Percentiles rank a stretch among this genome's conserved stretches.
Evolutionary conservation across 2,113 vertebrate species (phyloP).

Genomic region (Syngnathus typhle): DNA sequence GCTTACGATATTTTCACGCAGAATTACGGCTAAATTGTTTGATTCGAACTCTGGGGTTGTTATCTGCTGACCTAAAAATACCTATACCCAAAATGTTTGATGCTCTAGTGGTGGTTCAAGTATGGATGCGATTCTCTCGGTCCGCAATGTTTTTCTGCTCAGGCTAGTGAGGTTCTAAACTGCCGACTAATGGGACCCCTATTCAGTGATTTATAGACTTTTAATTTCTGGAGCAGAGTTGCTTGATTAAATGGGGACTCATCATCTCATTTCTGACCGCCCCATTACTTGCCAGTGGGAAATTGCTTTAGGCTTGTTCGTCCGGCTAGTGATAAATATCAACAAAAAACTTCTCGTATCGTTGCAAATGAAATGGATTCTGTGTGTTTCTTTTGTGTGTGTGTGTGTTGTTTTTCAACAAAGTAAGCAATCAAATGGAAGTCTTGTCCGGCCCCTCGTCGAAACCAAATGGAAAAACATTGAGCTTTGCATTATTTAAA

Average conservation of each 20-base stretch:
- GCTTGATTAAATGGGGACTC: neutral
- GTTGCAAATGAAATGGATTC: neutral
- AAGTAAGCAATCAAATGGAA: constrained; percentile 6
- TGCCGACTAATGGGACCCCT: neutral
- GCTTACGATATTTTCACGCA: no score
- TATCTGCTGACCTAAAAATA: no score
- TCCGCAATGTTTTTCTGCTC: neutral
- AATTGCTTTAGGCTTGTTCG: neutral
- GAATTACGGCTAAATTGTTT: no score
- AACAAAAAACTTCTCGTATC: neutral
- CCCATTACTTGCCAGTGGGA: neutral
- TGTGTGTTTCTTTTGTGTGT: neutral
- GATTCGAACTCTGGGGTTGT: no score
- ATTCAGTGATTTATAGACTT: neutral
- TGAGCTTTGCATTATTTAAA: constrained; percentile 37
- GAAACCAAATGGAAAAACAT: constrained; percentile 31
- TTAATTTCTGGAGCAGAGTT: neutral
- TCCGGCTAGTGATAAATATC: neutral
- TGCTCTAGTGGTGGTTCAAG: no score
- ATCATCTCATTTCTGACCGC: neutral
- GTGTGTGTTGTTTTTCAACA: constrained; percentile 1
- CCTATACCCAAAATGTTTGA: no score
- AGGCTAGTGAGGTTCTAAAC: neutral
- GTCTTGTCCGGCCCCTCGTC: constrained; percentile 1
- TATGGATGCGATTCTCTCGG: no score